Evolutionary conservation across 2,113 vertebrate genomes (phyloP), one percentile per base, ranked within the genome.

Genomic region (Myotis davidii): DNA sequence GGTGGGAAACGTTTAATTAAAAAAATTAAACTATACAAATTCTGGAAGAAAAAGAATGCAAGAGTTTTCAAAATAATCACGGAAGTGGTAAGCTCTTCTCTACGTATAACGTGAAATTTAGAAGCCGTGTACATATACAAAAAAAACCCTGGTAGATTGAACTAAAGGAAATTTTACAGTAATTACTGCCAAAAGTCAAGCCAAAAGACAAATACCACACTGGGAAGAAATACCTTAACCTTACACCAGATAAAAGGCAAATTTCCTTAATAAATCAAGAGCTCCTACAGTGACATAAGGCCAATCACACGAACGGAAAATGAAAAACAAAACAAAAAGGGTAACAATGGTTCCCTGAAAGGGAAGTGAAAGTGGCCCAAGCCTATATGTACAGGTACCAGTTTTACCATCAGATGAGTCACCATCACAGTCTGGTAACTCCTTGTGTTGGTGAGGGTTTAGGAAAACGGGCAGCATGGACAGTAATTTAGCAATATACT

Each of bases 151-250:
- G 14, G 88, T 37, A 88, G 69, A 64, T 74, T 37, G 54, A 83
- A 90, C 81, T 48, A 14, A 74, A 89, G 88, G 69, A 73, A 84
- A 93, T 16, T 37, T 54, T 67, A 42, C 25, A 65, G n/a, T 48
- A 91, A 32, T 39, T 42, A 87, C 2, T 88, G 81, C 6, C 39
- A 81, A 59, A 93, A 94, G 45, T 84, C 42, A 94, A 74, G 67
- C 23, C 45, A n/a, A 85, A 64, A 88, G 59, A 56, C 6, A 90
- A 91, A 61, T 12, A 59, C 17, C 27, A 88, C 27, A 54, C 4
- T 61, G 16, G 37, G 25, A 21, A 84, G 42, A 59, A 56, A 39
- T 54, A 76, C 14, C 37, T 81, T 59, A 89, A 88, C 61, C 32
- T 61, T 69, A 76, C 0, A 74, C 18, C 45, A 69, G 73, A 56